Base-by-base conservation (phyloP, 2,113 vertebrate species). In the Xenopus laevis region DNA sequence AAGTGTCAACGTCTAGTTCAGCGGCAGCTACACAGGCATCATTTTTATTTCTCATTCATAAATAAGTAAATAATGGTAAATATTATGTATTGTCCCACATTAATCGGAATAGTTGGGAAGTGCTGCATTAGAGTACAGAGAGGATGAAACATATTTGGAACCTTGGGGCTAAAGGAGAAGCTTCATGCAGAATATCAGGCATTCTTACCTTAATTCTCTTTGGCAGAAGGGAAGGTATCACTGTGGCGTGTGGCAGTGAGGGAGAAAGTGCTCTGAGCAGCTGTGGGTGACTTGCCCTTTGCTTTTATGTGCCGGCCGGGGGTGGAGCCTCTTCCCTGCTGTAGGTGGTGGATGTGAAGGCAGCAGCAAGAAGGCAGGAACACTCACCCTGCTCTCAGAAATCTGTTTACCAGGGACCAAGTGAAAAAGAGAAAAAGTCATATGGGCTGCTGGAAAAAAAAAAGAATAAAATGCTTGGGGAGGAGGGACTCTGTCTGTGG, bases 271-370 rank as follows among this genome's bases (percentile, higher is more conserved):
- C 86, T 89, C 88, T 87, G 91, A 88, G 86, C 91, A 82, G 87
- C 87, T 80, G 87, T 86, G 80, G 85, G 85, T 88, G 88, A 87
- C 88, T 89, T 89, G 88, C 88, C 84, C 89, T 91, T 91, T 91
- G 94, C 92, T 98, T 98, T 95, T 98, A 98, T 96, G 91, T 86
- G 86, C 91, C 92, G 92, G 91, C 23, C 23, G 4, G 94, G 92
- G 97, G 97, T 87, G 97, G 96, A 92, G 94, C 89, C 84, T 84
- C 81, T 30, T 80, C 72, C 83, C 83, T 82, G 80, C 68, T 73
- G 91, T 92, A 94, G 94, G 92, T 93, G 93, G 92, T 93, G 93
- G 92, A 89, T 86, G 83, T 77, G 80, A 85, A 79, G 81, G 80
- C 83, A 78, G 74, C 80, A 33, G 67, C 23, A 27, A 27, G 81